These are phyloP conservation scores for Toxotes lorentzi DNA, from an alignment of 2,797 vertebrate genomes.

Conservation along the genomic window DNA sequence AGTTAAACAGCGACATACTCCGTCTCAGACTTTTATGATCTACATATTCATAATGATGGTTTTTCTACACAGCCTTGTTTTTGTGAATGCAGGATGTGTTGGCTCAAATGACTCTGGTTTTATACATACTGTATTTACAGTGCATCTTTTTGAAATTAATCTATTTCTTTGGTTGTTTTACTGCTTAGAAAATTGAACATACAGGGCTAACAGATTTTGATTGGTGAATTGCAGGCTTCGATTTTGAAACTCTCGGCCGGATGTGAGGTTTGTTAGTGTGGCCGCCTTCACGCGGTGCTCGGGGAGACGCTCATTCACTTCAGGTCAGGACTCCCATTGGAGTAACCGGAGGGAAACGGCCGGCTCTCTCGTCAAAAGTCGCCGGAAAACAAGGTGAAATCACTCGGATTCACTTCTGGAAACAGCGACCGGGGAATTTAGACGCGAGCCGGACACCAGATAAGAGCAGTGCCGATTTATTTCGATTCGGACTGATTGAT, in stretches of 20 bases:
- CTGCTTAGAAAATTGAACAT: no score
- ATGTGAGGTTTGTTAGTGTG: neutral
- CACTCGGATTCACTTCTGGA: neutral
- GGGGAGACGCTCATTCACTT: slow-evolving; percentile 43
- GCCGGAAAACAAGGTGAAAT: slow-evolving; percentile 26
- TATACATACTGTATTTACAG: no score
- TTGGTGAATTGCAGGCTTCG: neutral
- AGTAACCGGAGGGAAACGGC: slow-evolving; percentile 32
- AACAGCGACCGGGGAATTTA: neutral
- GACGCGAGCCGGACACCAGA: neutral
- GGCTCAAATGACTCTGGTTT: no score
- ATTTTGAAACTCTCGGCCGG: slow-evolving; percentile 33
- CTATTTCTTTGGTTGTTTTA: no score
- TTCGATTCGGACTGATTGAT: slow-evolving; percentile 5
- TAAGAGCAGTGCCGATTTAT: neutral
- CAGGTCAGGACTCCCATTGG: slow-evolving; percentile 49
- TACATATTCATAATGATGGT: no score
- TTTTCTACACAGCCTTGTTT: no score
- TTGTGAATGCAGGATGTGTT: no score
- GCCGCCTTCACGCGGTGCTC: neutral
- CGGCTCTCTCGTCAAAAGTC: slow-evolving; percentile 12
- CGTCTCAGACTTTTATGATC: no score
- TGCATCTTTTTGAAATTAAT: no score
- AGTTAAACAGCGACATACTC: no score
- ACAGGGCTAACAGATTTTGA: neutral